A percentile compares a stretch with the other conserved stretches of the same genome.
These are phyloP conservation scores for Anguilla anguilla DNA, from an alignment of 2,797 vertebrate species.

Conservation along the genomic window DNA sequence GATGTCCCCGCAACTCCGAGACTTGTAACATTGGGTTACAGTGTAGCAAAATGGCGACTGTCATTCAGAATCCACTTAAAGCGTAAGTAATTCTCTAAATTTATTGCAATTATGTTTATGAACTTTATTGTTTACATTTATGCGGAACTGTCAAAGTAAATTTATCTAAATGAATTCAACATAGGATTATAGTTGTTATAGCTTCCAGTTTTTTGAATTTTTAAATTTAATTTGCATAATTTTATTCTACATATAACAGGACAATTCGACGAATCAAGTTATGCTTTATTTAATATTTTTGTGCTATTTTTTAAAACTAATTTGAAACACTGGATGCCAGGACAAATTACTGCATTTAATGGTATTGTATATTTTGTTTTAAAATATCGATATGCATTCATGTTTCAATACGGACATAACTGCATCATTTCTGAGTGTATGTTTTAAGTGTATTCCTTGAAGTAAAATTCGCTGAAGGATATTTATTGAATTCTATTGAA, in stretches of 20 bases:
- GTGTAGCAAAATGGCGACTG: conserved; percentile 98
- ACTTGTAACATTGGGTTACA: conserved; percentile 97
- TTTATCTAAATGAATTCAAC: not conserved
- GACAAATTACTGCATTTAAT: not conserved
- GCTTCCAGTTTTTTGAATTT: not conserved
- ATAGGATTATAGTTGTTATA: not conserved
- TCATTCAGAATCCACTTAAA: conserved; percentile 99
- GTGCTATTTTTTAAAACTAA: not conserved
- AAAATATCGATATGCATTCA: not conserved
- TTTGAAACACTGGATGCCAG: not conserved
- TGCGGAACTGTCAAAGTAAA: not conserved
- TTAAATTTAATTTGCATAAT: conserved; percentile 1
- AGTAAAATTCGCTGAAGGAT: not conserved
- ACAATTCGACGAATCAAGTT: not conserved
- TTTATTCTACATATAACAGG: not conserved
- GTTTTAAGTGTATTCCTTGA: not conserved
- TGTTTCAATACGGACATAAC: not conserved
- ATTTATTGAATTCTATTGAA: conserved; percentile 7
- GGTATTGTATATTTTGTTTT: conserved; percentile 21
- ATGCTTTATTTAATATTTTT: not conserved
- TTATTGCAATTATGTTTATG: conserved; percentile 12
- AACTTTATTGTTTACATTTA: conserved; percentile 23
- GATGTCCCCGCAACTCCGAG: conserved; percentile 93
- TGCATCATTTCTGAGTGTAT: not conserved
- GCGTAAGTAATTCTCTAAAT: conserved; percentile 81